phyloP scores from a whole-genome alignment of 2,113 vertebrate species.

The Danionella cerebrum region DNA sequence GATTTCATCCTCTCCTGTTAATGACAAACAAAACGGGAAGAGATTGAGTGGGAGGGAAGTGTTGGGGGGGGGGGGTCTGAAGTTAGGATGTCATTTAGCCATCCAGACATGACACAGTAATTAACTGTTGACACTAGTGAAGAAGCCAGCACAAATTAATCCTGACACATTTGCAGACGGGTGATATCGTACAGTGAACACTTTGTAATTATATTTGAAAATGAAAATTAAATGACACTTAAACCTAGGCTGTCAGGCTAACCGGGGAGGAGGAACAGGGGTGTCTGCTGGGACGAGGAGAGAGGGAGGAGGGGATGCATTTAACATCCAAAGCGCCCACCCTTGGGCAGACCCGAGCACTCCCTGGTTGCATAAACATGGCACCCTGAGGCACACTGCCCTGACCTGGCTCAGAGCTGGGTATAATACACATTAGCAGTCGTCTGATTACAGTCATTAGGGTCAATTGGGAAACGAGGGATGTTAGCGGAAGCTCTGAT shows the following conservation, averaged over 20 bases:
- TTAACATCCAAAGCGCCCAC: slow-evolving; percentile 29
- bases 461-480: slow-evolving; percentile 16
- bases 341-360: slow-evolving; percentile 19
- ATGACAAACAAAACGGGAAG: slow-evolving; percentile 59
- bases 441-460: slow-evolving; percentile 19
- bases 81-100: slow-evolving; percentile 97
- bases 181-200: slow-evolving; percentile 99
- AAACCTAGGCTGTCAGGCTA: slow-evolving; percentile 99
- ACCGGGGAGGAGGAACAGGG: slow-evolving; percentile 76
- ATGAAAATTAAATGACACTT: slow-evolving; percentile 99
- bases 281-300: slow-evolving; percentile 34
- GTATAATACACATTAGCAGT: neutral
- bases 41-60: slow-evolving; percentile 63
- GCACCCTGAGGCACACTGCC: neutral
- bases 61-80: slow-evolving; percentile 62
- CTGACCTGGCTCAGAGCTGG: neutral
- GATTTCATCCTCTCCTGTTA: slow-evolving; percentile 72
- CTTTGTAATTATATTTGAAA: slow-evolving; percentile 99
- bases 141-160: slow-evolving; percentile 99
- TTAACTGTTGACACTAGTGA: slow-evolving; percentile 99
- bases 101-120: slow-evolving; percentile 99
- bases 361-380: slow-evolving; percentile 37
- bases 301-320: slow-evolving; percentile 22
- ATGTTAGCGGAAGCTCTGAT: slow-evolving; percentile 14
- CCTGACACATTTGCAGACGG: slow-evolving; percentile 99